Base-by-base conservation (phyloP, 2,888 invertebrate genomes). In the Harpalus rubripes region DNA sequence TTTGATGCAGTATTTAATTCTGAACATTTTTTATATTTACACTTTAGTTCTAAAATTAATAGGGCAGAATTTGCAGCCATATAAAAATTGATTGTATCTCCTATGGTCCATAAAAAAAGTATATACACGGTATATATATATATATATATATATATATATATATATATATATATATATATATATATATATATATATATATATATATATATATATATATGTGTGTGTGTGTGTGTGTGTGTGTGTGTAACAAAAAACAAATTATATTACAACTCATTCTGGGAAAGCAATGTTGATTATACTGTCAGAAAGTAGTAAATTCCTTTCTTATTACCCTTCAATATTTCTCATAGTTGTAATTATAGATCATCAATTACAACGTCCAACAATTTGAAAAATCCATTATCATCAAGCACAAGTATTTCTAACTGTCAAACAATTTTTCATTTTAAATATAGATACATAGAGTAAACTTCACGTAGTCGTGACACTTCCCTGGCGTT, bases 381-480 rank as follows among this genome's bases (percentile, higher is more conserved):
- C n/a, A 68, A 68, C 68, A 44, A 74, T 74, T 44, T 18, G 1
- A 52, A 74, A 74, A 41, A 68, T 68, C 68, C 68, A 68, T 41
- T 68, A 26, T 22, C 10, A 63, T 63, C 12, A 63, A 68, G n/a
- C 39, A 18, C 72, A 74, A 18, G 44, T 44, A 74, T 44, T 72
- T 72, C 72, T 72, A 74, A 74, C 72, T 74, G 72, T 74, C 68
- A 68, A 68, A 6, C 32, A 15, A 68, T 68, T 68, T 68, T 68
- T 68, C 68, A 68, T 68, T 68, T 39, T 68, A 68, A 68, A 68
- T 68, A 68, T 68, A 68, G 68, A 68, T 68, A 68, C 68, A 68
- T 15, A 1, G 15, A 68, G 15, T 12, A 63, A 63, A 61, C n/a
- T 59, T 7, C 7, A 18, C 22, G 12, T n/a, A 74, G 44, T 74